Evolutionary conservation across 2,888 invertebrate species (phyloP), one percentile per base, ranked within the genome.

Genomic region (Mesoligia furuncula): DNA sequence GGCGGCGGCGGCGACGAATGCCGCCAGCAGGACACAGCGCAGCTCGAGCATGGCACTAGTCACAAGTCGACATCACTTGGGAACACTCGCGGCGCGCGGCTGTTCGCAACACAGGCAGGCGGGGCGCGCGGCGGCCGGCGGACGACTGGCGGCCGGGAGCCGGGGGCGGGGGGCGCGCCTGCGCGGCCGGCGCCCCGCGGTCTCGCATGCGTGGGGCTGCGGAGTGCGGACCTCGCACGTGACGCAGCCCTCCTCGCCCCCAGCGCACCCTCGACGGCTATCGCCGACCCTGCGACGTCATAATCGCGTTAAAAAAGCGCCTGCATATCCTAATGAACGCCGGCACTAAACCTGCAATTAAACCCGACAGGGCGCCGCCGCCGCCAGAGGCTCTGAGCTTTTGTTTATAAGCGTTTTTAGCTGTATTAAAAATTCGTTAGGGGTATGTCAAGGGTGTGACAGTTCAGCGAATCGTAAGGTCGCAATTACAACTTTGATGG

Each of bases 191-290:
- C 96, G 96, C 95, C 96, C 95, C 95, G 95, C 95, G 93, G 96
- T 95, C 96, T 96, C 96, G 96, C 96, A 96, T 96, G 96, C 96
- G 96, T 96, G 95, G 95, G 95, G 95, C 93, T 96, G 96, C 96
- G 95, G 96, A 95, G 95, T 96, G 95, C 96, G 96, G 96, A 95
- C 94, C 94, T 95, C 93, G 95, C 96, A 96, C 96, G 96, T 96
- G 96, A 96, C 96, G 96, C 96, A 96, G 94, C 96, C 96, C 96
- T 95, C 95, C 95, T 94, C 96, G 92, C 95, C 94, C 94, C 93
- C 94, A 93, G 92, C 93, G 92, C 93, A 93, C 95, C 95, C 95
- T 94, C 93, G 85, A 85, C 88, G 87, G 87, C 90, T 88, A 90
- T 89, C 90, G 88, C 89, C 93, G 92, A 94, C 95, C 95, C 95